phyloP scores from a whole-genome alignment of 2,797 vertebrate species.

The Argya squamiceps region DNA sequence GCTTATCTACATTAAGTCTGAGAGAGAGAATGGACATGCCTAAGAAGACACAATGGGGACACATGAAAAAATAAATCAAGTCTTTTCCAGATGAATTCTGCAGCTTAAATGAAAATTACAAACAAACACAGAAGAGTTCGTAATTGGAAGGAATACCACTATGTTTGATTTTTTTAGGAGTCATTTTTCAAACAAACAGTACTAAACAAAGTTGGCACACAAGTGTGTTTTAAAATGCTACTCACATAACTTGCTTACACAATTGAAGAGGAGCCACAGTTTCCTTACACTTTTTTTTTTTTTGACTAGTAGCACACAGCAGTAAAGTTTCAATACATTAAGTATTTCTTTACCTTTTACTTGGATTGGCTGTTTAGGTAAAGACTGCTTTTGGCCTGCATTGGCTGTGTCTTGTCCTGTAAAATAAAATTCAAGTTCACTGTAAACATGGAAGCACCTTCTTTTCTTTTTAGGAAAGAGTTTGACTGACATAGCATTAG shows the following conservation, averaged over 20 bases:
- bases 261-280: background rate
- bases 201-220: background rate
- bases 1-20: background rate
- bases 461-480: background rate
- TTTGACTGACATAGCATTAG: background rate
- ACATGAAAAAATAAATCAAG: background rate
- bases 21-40: background rate
- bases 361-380: conserved; percentile 85
- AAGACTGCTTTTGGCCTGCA: conserved; percentile 74
- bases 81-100: background rate
- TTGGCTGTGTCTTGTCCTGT: conserved; percentile 62
- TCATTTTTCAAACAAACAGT: background rate
- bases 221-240: background rate
- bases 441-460: background rate
- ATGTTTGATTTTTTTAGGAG: background rate
- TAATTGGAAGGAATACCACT: background rate
- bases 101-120: background rate
- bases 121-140: background rate
- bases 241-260: background rate
- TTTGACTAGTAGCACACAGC: background rate
- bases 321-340: background rate
- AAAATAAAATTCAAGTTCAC: conserved; percentile 17
- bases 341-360: conserved; percentile 88
- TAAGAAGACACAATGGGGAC: background rate
- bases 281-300: background rate